These are phyloP conservation scores for Ptychadena robeensis DNA, from an alignment of 2,797 vertebrate genomes.

Conservation along the genomic window DNA sequence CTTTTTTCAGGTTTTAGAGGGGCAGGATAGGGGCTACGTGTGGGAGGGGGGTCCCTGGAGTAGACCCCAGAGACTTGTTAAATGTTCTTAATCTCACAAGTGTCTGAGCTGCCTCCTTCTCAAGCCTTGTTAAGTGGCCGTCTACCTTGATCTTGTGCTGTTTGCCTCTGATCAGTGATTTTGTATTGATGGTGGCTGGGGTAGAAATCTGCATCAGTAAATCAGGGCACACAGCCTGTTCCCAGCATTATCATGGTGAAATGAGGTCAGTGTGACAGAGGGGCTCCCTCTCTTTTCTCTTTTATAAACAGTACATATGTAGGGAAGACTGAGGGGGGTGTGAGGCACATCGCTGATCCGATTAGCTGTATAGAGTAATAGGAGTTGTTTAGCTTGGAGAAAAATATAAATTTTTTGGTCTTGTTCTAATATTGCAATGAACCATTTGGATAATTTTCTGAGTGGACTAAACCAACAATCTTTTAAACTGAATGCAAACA, in stretches of 20 bases:
- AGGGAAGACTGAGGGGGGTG: not conserved
- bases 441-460: too few relatives aligned
- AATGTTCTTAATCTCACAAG: conserved; percentile 87
- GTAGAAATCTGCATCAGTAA: conserved; percentile 78
- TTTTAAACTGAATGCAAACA: not conserved
- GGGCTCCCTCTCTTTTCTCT: not conserved
- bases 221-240: conserved; percentile 65
- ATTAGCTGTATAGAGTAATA: too few relatives aligned
- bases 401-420: not conserved
- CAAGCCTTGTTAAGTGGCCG: conserved; percentile 84
- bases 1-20: conserved; percentile 91
- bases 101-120: conserved; percentile 98
- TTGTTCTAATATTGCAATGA: too few relatives aligned
- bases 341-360: not conserved
- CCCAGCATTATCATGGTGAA: conserved; percentile 11
- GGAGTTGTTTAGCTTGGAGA: too few relatives aligned
- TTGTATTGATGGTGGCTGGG: conserved; percentile 71
- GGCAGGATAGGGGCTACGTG: conserved; percentile 78
- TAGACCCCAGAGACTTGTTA: conserved; percentile 98
- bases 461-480: not conserved
- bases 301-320: not conserved
- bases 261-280: conserved; percentile 26
- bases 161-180: conserved; percentile 83
- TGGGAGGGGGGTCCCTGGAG: conserved; percentile 84
- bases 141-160: conserved; percentile 72